phyloP scores from a whole-genome alignment of 2,888 invertebrate species.

The Hartigia nigra region DNA sequence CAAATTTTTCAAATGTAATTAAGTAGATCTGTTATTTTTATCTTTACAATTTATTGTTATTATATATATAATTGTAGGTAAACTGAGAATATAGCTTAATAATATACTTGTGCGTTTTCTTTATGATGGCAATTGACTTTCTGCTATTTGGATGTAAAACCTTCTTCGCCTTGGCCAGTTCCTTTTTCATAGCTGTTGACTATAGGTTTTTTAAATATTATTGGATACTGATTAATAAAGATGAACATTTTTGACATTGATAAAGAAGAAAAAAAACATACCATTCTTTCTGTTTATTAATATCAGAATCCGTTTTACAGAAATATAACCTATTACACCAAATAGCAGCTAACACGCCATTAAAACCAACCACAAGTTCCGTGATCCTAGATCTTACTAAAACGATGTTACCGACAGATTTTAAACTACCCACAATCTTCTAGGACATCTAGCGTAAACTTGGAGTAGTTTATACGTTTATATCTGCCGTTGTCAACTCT shows the following conservation, averaged over 20 bases:
- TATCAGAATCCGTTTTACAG: background rate
- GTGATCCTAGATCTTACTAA: too few relatives aligned
- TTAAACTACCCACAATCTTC: background rate
- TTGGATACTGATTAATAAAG: background rate
- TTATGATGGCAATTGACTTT: conserved; percentile 79
- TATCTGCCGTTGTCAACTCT: too few relatives aligned
- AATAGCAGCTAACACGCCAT: background rate
- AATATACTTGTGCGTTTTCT: conserved; percentile 74
- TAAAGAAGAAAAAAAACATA: background rate
- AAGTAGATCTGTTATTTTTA: conserved; percentile 2
- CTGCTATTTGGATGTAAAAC: conserved; percentile 83
- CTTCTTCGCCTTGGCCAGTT: conserved; percentile 51
- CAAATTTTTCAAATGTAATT: background rate
- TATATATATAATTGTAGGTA: conserved; percentile 16
- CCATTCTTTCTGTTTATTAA: background rate
- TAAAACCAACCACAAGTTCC: too few relatives aligned
- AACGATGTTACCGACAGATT: too few relatives aligned
- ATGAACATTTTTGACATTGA: background rate
- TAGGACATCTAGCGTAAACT: background rate
- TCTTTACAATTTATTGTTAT: background rate
- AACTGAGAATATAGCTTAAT: conserved; percentile 14
- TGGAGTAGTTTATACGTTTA: background rate
- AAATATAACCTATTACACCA: background rate
- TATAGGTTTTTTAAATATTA: conserved; percentile 19
- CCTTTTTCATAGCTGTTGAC: conserved; percentile 43